Evolutionary conservation across 2,888 invertebrate species (phyloP), one percentile per base, ranked within the genome.

Genomic region (Lypha dubia): DNA sequence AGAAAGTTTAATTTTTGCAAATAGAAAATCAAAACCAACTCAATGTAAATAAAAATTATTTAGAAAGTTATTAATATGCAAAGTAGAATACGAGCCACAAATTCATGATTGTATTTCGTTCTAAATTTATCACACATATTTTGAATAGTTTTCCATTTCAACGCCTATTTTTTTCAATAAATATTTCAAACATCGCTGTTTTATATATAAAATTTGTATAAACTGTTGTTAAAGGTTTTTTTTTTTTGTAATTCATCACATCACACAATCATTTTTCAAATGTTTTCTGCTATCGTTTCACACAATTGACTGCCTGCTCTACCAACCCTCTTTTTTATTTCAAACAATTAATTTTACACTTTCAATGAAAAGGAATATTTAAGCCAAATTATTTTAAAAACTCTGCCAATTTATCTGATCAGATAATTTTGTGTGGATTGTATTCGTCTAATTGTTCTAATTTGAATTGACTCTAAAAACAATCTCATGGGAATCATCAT

Each of bases 401-500:
- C 44, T 60, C 24, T 17, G n/a, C 38, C 51, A 62, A 62, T 68
- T 74, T 28, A 65, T 79, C 79, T 71, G 83, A 83, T 83, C 77
- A 63, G 74, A 83, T 79, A 15, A 74, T 41, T 70, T 60, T 49
- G 32, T 67, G 20, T 44, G 38, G 51, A 20, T 70, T 77, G 49
- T 13, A 20, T 56, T 71, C 44, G 20, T 38, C 51, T 46, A 13
- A 62, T 71, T 73, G 56, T 79, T 53, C 24, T n/a, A 77, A 68
- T 24, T 77, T 6, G 60, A 68, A 68, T 67, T 49, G 49, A 24
- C 20, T 49, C 17, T 20, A 77, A 68, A 68, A 68, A 68, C 32
- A 74, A 71, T 83, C 75, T 35, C 75, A 79, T 83, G 83, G 70
- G 83, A 79, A 63, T 74, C 74, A 51, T 38, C 53, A 56, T 65